Evolutionary conservation across 2,888 invertebrate genomes (phyloP), one percentile per base, ranked within the genome.

Genomic region (Parelbella ahira): DNA sequence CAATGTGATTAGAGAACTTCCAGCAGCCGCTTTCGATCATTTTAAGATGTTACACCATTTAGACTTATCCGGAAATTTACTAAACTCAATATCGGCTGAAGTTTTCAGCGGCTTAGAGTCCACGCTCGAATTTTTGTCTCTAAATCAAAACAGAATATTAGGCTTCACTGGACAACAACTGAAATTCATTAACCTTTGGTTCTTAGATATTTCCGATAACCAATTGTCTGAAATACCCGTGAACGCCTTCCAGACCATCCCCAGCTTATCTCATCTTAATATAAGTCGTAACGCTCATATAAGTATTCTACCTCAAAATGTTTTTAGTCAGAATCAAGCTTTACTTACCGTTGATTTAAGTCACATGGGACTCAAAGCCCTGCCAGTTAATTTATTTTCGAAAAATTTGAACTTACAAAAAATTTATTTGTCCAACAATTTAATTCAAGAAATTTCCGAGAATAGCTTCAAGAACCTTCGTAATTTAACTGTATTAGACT

Each of bases 1-100:
- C 49, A 97, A 97, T 72, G 92, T 97, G 1, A 94, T 97, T 20
- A 89, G 96, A 33, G 96, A 97, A 81, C 86, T 97, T 44, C 96
- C 96, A 0, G 71, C 92, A 0, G 92, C 91, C 11, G 93, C 95
- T 1, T 96, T 97, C 66, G 91, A 92, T 59, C 91, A 93, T 68
- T 95, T 95, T 66, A 91, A 92, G 65, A 91, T 90, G 49, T 81
- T 96, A 30, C 83, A 89, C 47, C 89, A 90, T 52, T 86, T 97
- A 49, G 94, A 96, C 64, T 80, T 97, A 18, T 93, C 93, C 11
- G 94, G 95, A 12, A 96, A 96, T 66, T 90, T 94, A 44, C 74
- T 95, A 34, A 91, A 92, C 9, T 88, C 89, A 7, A 87, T 95
- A 34, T 91, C 91, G 45, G 91, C 92, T 0, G 92, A 93, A 46